Conservation (phyloP, 2,888 invertebrate genomes). For the Helleia helle region DNA sequence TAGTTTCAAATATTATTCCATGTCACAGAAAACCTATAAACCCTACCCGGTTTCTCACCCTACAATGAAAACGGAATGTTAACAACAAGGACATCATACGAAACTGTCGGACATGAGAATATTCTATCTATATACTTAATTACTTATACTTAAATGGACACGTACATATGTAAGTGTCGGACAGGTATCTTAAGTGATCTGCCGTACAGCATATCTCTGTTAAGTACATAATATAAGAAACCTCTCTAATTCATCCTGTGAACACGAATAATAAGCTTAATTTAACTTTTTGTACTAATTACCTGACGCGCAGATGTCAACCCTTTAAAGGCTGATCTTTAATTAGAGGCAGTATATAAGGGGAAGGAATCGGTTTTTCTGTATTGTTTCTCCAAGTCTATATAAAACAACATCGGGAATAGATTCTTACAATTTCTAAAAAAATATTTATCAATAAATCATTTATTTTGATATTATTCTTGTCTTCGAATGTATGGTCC, state of each 20-base stretch:
- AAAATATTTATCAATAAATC: no score
- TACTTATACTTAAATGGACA: neutral
- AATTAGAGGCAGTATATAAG: constrained; percentile 16
- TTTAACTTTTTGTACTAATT: constrained; percentile 14
- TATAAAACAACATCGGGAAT: no score
- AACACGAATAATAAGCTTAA: constrained; percentile 4
- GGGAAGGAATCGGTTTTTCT: constrained; percentile 5
- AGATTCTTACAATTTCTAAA: no score
- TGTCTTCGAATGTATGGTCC: no score
- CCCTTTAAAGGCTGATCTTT: constrained; percentile 11
- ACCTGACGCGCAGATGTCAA: constrained; percentile 13
- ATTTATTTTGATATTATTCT: no score
- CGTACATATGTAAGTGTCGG: neutral
- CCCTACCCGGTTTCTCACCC: no score
- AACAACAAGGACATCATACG: no score
- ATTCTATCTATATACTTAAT: no score
- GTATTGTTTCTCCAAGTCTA: constrained; percentile 7
- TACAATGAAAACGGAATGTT: no score
- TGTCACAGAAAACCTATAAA: no score
- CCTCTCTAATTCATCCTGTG: neutral
- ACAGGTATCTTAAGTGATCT: neutral
- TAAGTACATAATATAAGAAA: neutral
- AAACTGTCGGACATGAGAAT: no score
- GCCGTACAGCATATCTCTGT: neutral
- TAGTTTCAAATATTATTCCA: no score